A percentile compares a stretch with the other conserved stretches of the same genome.
Conservation (phyloP, 2,888 invertebrate species). For the Orchesellides sinensis region DNA sequence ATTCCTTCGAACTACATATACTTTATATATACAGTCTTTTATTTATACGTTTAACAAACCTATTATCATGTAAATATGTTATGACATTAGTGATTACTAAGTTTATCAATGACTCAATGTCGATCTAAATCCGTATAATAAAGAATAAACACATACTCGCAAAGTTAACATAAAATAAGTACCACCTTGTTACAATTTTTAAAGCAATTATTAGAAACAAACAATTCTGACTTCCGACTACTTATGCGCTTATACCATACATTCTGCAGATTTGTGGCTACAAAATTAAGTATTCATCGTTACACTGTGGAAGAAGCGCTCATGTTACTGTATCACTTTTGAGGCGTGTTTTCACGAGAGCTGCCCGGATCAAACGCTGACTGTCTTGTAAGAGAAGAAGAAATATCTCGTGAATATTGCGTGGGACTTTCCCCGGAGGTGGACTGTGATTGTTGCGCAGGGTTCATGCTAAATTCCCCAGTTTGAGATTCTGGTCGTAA, state of each 20-base stretch:
- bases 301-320: constrained; percentile 3
- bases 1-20: too few relatives aligned
- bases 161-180: too few relatives aligned
- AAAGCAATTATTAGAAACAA: not conserved
- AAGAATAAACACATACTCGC: too few relatives aligned
- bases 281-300: not conserved
- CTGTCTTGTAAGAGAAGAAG: constrained; percentile 62
- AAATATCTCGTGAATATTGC: constrained; percentile 19
- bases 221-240: too few relatives aligned
- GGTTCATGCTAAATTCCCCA: constrained; percentile 42
- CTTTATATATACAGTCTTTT: too few relatives aligned
- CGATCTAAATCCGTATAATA: too few relatives aligned
- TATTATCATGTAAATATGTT: too few relatives aligned
- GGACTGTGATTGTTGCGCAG: constrained; percentile 12
- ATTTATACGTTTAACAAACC: too few relatives aligned
- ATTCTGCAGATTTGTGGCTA: not conserved
- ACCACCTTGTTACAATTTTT: not conserved
- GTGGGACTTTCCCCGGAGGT: constrained; percentile 4
- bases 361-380: constrained; percentile 64
- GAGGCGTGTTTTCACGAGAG: constrained; percentile 69
- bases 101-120: too few relatives aligned
- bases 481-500: constrained; percentile 45
- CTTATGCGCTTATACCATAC: too few relatives aligned
- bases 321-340: constrained; percentile 56
- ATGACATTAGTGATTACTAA: too few relatives aligned